Percentiles rank a stretch among this genome's conserved stretches.
Conservation (phyloP, 2,797 vertebrate genomes). For the Lycodopsis pacificus region DNA sequence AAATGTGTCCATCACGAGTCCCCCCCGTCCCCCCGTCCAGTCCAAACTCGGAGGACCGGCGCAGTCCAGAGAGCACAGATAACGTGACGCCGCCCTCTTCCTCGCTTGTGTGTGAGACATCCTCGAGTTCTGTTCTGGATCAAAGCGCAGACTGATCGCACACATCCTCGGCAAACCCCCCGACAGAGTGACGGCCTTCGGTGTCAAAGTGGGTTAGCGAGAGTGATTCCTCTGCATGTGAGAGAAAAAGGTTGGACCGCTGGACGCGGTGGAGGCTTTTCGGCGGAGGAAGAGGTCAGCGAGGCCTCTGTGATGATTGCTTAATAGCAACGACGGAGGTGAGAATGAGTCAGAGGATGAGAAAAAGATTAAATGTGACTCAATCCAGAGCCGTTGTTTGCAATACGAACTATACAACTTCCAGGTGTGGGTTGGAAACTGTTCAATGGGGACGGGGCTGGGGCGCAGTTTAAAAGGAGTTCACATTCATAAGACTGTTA, state of each 20-base stretch:
- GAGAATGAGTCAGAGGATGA: conserved; percentile 53
- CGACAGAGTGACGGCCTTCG: conserved; percentile 21
- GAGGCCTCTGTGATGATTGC: conserved; percentile 23
- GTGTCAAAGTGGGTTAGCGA: conserved; percentile 7
- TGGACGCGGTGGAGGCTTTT: neutral
- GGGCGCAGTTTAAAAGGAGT: neutral
- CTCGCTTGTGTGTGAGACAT: conserved; percentile 48
- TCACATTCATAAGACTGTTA: neutral
- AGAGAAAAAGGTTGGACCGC: conserved; percentile 18
- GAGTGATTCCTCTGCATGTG: conserved; percentile 15
- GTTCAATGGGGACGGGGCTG: neutral
- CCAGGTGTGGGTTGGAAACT: neutral
- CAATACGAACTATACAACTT: neutral
- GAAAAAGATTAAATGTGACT: conserved; percentile 6
- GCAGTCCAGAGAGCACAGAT: conserved; percentile 47
- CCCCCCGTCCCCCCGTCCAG: conserved; percentile 9
- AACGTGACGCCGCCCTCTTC: conserved; percentile 55
- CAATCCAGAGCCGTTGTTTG: conserved; percentile 15
- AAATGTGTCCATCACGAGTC: conserved; percentile 47
- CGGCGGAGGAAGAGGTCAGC: conserved; percentile 26
- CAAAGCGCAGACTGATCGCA: conserved; percentile 38
- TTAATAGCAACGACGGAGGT: conserved; percentile 42
- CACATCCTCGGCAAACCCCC: conserved; percentile 53
- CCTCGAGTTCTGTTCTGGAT: conserved; percentile 50
- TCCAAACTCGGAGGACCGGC: conserved; percentile 55